Base-by-base conservation (phyloP, 30 jellyfish, hydroid and myxozoan genomes). In the Cassiopea xamachana region DNA sequence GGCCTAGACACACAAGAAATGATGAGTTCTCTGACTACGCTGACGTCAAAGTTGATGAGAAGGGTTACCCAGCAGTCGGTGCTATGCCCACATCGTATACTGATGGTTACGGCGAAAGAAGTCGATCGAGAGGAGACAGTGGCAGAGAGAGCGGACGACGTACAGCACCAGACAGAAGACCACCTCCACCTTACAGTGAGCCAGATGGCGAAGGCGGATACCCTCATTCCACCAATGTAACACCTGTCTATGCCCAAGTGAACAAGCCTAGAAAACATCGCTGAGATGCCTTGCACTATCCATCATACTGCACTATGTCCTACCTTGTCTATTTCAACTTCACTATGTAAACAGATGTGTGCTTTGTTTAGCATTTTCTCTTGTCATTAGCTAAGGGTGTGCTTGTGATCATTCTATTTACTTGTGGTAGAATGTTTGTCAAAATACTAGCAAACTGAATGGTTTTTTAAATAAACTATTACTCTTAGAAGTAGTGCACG, bases 191-290 rank as follows among this genome's bases (percentile, higher is more conserved):
- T 5, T 74, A 74, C 69, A 76, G 68, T 16, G 88, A 75, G 19
- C 76, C 93, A 16, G 55, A 15, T 7, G 19, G 76, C 16, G 93
- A 64, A 17, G 87, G 75, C 47, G 93, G 83, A 48, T 75, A 86
- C 75, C 82, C 82, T 1, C 67, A 3, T 39, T 12, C 83, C 2
- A 1, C 76, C 1, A 61, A 49, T 39, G 14, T 17, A 18, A 88
- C 88, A 15, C 93, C 93, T 15, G 93, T 59, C 19, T 86, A 86
- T 48, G 93, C 93, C 45, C 93, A 86, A 49, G 93, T 86, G 43
- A 69, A 86, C 88, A 86, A 86, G 49, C 70, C 93, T n/a, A 58
- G 87, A 44, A 86, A 72, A 60, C 79, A 86, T 75, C 88, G 93
- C 19, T 86, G 67, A 86, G 64, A 3, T 3, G 64, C 64, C 7